Percentiles rank a stretch among this genome's conserved stretches.
These are phyloP conservation scores for Montipora capricornis DNA, from an alignment of 64 coral and sea anemone genomes.

Conservation along the genomic window DNA sequence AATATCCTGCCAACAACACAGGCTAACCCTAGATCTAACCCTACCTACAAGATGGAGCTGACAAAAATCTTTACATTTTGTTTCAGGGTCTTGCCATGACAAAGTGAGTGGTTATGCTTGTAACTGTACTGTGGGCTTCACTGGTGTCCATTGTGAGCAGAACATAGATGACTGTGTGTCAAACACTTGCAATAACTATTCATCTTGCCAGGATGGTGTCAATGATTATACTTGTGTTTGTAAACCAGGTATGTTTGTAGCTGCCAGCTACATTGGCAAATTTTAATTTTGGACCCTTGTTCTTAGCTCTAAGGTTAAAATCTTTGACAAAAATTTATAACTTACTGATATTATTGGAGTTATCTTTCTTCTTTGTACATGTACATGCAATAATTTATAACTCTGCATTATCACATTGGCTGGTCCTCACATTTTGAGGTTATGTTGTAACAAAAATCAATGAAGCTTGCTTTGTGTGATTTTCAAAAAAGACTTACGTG, in stretches of 20 bases:
- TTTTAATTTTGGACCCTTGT: not conserved
- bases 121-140: constrained; percentile 72
- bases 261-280: not conserved
- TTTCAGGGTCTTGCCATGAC: constrained; percentile 73
- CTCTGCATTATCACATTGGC: too few relatives aligned
- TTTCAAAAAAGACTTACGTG: too few relatives aligned
- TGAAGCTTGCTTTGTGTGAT: too few relatives aligned
- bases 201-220: constrained; percentile 64
- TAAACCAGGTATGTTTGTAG: constrained; percentile 73
- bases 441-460: too few relatives aligned
- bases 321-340: not conserved
- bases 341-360: not conserved
- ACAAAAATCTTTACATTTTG: not conserved
- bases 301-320: too few relatives aligned
- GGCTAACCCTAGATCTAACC: too few relatives aligned
- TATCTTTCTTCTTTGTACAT: too few relatives aligned
- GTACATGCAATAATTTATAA: too few relatives aligned
- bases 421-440: too few relatives aligned
- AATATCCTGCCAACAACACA: too few relatives aligned
- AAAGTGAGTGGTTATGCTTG: constrained; percentile 63
- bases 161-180: constrained; percentile 84
- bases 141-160: constrained; percentile 69
- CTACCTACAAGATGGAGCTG: not conserved
- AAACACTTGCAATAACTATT: constrained; percentile 67
- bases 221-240: constrained; percentile 83